Conservation (phyloP, 2,797 vertebrate species). For the Staurois parvus region DNA sequence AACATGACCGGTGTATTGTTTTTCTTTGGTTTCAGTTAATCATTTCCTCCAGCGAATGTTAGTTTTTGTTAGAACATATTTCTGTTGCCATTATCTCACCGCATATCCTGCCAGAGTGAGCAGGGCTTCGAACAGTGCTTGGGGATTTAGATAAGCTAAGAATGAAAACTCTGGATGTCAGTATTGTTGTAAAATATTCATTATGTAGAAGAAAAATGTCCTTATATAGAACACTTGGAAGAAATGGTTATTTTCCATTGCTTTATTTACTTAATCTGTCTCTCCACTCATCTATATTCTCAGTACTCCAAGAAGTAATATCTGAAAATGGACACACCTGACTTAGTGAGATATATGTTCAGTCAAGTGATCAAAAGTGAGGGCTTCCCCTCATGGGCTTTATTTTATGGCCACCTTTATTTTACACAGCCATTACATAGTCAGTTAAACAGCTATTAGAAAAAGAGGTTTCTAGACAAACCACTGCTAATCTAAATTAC, state of each 20-base stretch:
- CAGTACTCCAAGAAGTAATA: background rate
- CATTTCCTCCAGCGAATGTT: constrained; percentile 32
- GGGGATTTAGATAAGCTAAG: constrained; percentile 36
- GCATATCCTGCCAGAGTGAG: constrained; percentile 19
- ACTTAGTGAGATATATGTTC: background rate
- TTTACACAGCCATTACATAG: background rate
- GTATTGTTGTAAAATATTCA: constrained; percentile 32
- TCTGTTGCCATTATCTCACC: constrained; percentile 35
- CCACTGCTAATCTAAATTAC: background rate
- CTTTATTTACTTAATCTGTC: background rate
- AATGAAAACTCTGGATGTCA: constrained; percentile 21
- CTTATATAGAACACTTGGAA: constrained; percentile 26
- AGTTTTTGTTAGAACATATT: constrained; percentile 44
- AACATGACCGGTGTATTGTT: constrained; percentile 35
- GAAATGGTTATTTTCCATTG: constrained; percentile 11
- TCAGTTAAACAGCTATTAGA: background rate
- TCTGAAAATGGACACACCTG: background rate
- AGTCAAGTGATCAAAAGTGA: background rate
- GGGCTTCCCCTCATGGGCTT: background rate
- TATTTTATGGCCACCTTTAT: background rate
- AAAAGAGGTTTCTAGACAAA: background rate
- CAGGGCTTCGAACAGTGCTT: constrained; percentile 1
- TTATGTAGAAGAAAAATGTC: constrained; percentile 15
- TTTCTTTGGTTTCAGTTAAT: constrained; percentile 35
- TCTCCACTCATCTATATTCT: background rate